A percentile compares a stretch with the other conserved stretches of the same genome.
These are phyloP conservation scores for Heteronetta atricapilla DNA, from an alignment of 2,113 vertebrate species.

Conservation along the genomic window DNA sequence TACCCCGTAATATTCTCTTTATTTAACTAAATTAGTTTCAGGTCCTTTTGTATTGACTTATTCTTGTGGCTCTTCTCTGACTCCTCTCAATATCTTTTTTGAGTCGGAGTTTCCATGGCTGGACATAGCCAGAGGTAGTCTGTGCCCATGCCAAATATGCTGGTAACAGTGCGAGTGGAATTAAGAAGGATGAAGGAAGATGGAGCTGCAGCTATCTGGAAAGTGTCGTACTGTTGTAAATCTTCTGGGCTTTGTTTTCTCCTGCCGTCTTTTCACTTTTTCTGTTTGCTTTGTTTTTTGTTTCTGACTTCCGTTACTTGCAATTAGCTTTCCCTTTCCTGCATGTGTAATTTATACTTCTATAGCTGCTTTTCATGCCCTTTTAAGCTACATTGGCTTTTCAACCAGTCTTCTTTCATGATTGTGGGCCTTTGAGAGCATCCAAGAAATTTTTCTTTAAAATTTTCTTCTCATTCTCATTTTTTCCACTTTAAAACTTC, in stretches of 20 bases:
- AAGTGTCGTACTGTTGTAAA: neutral
- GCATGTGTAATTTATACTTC: neutral
- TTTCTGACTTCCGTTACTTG: neutral
- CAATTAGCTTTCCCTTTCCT: neutral
- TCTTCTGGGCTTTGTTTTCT: neutral
- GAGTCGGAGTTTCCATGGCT: neutral
- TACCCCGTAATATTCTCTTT: neutral
- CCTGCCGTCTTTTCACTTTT: neutral
- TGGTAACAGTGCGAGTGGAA: neutral
- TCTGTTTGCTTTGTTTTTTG: neutral
- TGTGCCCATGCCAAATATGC: neutral
- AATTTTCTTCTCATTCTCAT: neutral
- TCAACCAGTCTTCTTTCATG: neutral
- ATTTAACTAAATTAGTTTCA: neutral
- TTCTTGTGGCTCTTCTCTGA: neutral
- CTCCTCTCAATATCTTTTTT: neutral
- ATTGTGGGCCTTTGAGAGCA: neutral
- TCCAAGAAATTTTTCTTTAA: neutral
- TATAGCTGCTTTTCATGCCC: neutral
- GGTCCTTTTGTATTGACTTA: neutral
- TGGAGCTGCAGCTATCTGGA: neutral
- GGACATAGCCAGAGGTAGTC: neutral
- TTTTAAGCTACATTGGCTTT: neutral
- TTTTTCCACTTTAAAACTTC: neutral
- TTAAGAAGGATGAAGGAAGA: neutral